phyloP scores from a whole-genome alignment of 2,797 vertebrate species.

The Coregonus ussuriensis region DNA sequence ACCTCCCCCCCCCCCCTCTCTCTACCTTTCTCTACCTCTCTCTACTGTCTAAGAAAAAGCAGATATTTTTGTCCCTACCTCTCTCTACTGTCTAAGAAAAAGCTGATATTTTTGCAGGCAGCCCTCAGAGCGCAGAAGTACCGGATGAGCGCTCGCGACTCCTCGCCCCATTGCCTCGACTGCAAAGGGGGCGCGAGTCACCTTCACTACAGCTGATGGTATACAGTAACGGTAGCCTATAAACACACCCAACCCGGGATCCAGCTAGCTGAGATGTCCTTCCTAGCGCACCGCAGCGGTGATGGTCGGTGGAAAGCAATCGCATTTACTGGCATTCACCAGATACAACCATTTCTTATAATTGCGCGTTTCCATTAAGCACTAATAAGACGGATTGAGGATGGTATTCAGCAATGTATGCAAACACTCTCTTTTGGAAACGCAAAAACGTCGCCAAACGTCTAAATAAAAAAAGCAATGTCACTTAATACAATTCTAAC shows the following conservation, averaged over 20 bases:
- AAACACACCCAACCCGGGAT: conserved; percentile 56
- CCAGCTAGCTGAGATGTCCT: conserved; percentile 60
- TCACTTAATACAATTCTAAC: conserved; percentile 27
- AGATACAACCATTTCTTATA: conserved; percentile 73
- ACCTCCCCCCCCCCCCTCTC: no score
- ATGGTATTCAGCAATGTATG: conserved; percentile 10
- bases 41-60: no score
- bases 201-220: conserved; percentile 82
- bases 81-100: conserved; percentile 44
- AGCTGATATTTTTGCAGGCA: conserved; percentile 64
- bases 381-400: conserved; percentile 35
- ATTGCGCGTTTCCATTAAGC: conserved; percentile 82
- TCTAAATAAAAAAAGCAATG: background rate
- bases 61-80: no score
- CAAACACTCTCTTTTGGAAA: conserved; percentile 18
- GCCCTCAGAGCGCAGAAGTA: conserved; percentile 74
- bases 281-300: conserved; percentile 64
- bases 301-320: conserved; percentile 55
- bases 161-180: conserved; percentile 83
- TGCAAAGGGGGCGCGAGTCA: conserved; percentile 72
- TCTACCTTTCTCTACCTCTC: no score
- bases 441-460: conserved; percentile 30
- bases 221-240: conserved; percentile 15
- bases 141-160: conserved; percentile 69
- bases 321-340: conserved; percentile 61